Percentiles rank a stretch among this genome's conserved stretches.
These are phyloP conservation scores for Drymonia ruficornis DNA, from an alignment of 2,888 invertebrate genomes.

Conservation along the genomic window DNA sequence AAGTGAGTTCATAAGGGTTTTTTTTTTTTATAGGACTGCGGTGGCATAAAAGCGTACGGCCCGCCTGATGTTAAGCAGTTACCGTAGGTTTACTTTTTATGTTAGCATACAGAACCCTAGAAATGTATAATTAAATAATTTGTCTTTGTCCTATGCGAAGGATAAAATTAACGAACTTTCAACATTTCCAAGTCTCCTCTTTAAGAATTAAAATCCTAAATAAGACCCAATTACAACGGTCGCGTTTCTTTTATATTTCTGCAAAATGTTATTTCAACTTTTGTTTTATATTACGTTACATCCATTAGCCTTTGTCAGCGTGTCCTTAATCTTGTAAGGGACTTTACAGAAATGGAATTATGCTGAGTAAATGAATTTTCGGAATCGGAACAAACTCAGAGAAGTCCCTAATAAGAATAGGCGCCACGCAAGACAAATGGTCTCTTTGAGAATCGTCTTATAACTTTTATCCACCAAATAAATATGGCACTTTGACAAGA, in stretches of 20 bases:
- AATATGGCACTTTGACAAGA: too few species aligned
- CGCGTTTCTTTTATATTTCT: conserved; percentile 30
- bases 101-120: too few species aligned
- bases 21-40: too few species aligned
- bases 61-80: too few species aligned
- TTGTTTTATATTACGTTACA: conserved; percentile 49
- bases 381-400: conserved; percentile 13
- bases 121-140: conserved; percentile 8
- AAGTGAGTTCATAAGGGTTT: too few species aligned
- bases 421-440: too few species aligned
- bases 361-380: conserved; percentile 23
- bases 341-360: conserved; percentile 27
- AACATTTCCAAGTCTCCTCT: conserved; percentile 15
- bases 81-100: too few species aligned
- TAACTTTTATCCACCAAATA: too few species aligned
- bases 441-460: too few species aligned
- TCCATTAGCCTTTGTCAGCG: conserved; percentile 45
- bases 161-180: conserved; percentile 17
- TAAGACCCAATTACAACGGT: conserved; percentile 31
- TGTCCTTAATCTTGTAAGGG: conserved; percentile 24
- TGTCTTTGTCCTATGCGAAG: conserved; percentile 12
- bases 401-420: not conserved
- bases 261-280: conserved; percentile 39
- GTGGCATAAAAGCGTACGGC: too few species aligned
- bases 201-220: conserved; percentile 19